Evolutionary conservation across 2,113 vertebrate genomes (phyloP), one percentile per base, ranked within the genome.

Genomic region (Prunella himalayana): DNA sequence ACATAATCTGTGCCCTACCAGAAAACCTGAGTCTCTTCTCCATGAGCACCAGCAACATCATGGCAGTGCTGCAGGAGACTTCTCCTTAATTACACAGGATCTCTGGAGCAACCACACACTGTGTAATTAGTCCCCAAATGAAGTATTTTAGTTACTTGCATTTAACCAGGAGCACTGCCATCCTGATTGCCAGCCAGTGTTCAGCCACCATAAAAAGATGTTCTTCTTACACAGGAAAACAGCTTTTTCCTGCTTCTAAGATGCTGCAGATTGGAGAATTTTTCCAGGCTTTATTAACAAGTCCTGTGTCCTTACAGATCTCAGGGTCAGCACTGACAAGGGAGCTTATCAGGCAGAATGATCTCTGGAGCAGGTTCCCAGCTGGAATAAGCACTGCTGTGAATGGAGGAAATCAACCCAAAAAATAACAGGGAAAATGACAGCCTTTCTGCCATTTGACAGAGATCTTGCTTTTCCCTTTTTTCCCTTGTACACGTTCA

Each of bases 401-500:
- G 92, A 93, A 92, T 11, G 39, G 60, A 88, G 68, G 76, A 80
- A 86, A 93, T 77, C 71, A 84, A 81, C 51, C 37, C 33, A 37
- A 76, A 93, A 88, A 66, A 61, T 25, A 23, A 15, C 3, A 17
- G 66, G 84, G 87, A 13, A 95, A 96, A 94, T 95, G 25, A 95
- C 11, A 92, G 93, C 88, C 57, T 88, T 96, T 75, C 81, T 87
- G 60, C 83, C 15, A 15, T 72, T 80, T 95, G 89, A 95, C 69
- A 85, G 82, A 90, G 82, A 90, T 91, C 90, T 91, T 54, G 68
- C 79, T 93, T 95, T 61, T 59, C 54, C 35, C 66, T 83, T 71
- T 81, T 87, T 59, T 68, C 19, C 53, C 33, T 78, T 30, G 28
- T 24, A 82, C 54, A 69, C 15, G 47, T 88, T 86, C 94, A 86